A percentile compares a stretch with the other conserved stretches of the same genome.
phyloP scores from a whole-genome alignment of 2,113 vertebrate species.

The Pica pica region DNA sequence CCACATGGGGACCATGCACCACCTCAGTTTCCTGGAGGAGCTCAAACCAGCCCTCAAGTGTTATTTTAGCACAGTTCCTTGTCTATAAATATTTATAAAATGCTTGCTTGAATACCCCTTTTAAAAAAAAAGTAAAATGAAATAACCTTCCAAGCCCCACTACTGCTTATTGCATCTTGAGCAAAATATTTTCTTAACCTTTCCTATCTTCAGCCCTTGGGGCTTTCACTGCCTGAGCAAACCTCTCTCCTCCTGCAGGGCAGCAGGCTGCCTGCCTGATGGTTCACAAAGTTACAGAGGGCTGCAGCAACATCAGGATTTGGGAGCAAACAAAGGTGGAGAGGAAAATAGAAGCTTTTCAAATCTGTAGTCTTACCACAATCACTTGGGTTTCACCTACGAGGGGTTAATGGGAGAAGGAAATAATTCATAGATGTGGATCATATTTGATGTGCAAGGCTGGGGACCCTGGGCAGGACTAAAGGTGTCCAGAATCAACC shows the following conservation, averaged over 20 bases:
- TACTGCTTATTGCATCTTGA: neutral
- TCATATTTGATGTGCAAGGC: neutral
- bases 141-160: neutral
- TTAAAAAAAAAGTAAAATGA: neutral
- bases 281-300: slow-evolving; percentile 5
- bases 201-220: neutral
- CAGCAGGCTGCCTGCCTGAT: neutral
- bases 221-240: neutral
- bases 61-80: neutral
- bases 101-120: neutral
- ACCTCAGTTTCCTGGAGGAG: neutral
- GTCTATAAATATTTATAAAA: neutral
- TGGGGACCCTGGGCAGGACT: neutral
- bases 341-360: neutral
- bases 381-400: neutral
- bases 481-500: neutral
- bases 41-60: neutral
- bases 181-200: neutral
- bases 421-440: neutral
- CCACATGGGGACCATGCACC: neutral
- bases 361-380: neutral
- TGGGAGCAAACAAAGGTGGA: neutral
- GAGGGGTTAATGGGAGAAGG: neutral
- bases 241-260: neutral
- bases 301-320: neutral